phyloP scores from a whole-genome alignment of 1,140 invertebrate species.

The Aricia agestis region DNA sequence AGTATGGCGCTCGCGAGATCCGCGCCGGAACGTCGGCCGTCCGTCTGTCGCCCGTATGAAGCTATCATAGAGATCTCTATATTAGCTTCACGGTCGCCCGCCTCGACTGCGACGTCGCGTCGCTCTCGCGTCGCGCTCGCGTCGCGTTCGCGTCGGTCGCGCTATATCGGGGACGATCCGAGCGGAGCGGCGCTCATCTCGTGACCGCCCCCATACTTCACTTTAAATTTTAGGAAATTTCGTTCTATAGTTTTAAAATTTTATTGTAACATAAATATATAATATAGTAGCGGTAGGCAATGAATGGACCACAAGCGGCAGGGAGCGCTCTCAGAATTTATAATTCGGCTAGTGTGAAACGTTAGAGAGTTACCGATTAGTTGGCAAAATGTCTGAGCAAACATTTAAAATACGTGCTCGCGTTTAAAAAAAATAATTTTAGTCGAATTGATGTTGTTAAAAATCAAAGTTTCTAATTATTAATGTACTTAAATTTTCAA shows the following conservation, averaged over 20 bases:
- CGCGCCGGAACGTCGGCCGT: slow-evolving; percentile 24
- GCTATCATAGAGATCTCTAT: too few species aligned
- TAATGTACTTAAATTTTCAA: slow-evolving; percentile 75
- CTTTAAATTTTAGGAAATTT: slow-evolving; percentile 64
- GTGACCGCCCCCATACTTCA: slow-evolving; percentile 48
- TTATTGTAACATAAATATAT: slow-evolving; percentile 68
- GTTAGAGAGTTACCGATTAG: slow-evolving; percentile 65
- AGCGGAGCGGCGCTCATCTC: slow-evolving; percentile 33
- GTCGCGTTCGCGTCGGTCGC: too few species aligned
- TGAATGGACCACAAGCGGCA: slow-evolving; percentile 69
- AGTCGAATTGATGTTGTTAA: slow-evolving; percentile 75
- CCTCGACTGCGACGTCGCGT: too few species aligned
- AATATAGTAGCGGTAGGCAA: slow-evolving; percentile 59
- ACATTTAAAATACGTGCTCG: slow-evolving; percentile 73
- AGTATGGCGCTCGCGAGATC: slow-evolving; percentile 35
- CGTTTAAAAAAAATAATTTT: slow-evolving; percentile 60
- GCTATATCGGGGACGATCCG: neutral
- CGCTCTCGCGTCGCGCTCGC: too few species aligned
- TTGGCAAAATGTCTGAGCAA: slow-evolving; percentile 71
- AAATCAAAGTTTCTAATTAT: slow-evolving; percentile 73
- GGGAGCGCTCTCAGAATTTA: slow-evolving; percentile 71
- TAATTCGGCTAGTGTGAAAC: slow-evolving; percentile 61
- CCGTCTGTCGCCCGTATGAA: neutral
- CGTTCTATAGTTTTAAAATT: slow-evolving; percentile 74
- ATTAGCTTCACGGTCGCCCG: too few species aligned